Base-by-base conservation (phyloP, 2,113 vertebrate genomes). In the Guaruba guarouba region DNA sequence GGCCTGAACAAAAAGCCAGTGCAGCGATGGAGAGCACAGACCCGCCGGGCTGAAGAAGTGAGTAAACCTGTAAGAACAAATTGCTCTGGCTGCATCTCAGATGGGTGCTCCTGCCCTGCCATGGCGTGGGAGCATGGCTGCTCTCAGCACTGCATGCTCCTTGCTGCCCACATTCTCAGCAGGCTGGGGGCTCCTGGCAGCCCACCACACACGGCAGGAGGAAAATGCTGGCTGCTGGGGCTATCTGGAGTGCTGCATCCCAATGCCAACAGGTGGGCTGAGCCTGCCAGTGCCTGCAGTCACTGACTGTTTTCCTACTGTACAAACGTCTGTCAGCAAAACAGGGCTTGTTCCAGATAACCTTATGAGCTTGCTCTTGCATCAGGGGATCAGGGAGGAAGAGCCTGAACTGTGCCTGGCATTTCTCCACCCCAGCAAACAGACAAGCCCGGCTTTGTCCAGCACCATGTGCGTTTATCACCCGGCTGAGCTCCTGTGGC, bases 231-330 rank as follows among this genome's bases (percentile, higher is more conserved):
- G 14, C 37, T 5, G 1, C 43, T 0, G 0, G 29, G 28, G 41
- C 82, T 23, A 24, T 9, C 37, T 41, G 33, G 11, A 43, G 24
- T 4, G 1, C 61, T 39, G 13, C 27, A 22, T 15, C 44, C 46
- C 6, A 1, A 12, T 1, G 2, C 10, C 1, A 1, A 64, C 1
- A 0, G 2, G 0, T 5, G 39, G 27, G 17, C 35, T 22, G 19
- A 73, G 69, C 35, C n/a, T 15, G 13, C 17, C 23, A 43, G 27
- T 3, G 0, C 5, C 10, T 63, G 33, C 48, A 3, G 8, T 59
- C 35, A 68, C 52, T 10, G 6, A 24, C 7, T 5, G 11, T 28
- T 75, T 79, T 54, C 49, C 5, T 43, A 17, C 33, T 22, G 9
- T 70, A 37, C 17, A 70, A 69, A 25, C 0, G 0, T 12, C 35